phyloP scores from a whole-genome alignment of 2,113 vertebrate species.

The Hiodon alosoides region DNA sequence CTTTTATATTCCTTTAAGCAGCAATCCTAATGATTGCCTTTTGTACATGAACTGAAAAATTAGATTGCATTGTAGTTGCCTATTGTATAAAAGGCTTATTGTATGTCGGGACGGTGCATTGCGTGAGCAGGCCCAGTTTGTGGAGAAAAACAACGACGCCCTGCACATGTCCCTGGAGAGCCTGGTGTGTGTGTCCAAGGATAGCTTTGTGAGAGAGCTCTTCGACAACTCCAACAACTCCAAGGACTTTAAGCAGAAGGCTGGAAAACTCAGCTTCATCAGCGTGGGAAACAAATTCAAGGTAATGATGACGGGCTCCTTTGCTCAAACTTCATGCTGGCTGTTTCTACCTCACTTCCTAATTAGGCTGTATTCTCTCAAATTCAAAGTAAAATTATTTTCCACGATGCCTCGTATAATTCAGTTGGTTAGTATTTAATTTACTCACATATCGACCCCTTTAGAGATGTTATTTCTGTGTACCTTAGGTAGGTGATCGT shows the following conservation, averaged over 20 bases:
- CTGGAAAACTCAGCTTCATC: constrained; percentile 95
- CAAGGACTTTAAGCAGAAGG: constrained; percentile 92
- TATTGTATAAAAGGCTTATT: background rate
- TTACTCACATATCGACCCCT: too few relatives aligned
- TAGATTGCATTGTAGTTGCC: too few relatives aligned
- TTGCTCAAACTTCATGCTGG: background rate
- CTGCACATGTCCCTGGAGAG: constrained; percentile 96
- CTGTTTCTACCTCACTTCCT: too few relatives aligned
- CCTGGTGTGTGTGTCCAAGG: constrained; percentile 92
- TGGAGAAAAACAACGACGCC: constrained; percentile 98
- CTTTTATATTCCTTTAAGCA: too few relatives aligned
- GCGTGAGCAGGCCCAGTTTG: constrained; percentile 82
- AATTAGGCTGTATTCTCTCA: too few relatives aligned
- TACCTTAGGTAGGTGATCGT: background rate
- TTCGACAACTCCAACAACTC: constrained; percentile 86
- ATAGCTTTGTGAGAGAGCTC: constrained; percentile 87
- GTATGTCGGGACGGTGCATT: background rate
- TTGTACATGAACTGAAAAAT: too few relatives aligned
- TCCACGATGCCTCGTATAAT: too few relatives aligned
- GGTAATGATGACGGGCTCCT: constrained; percentile 60
- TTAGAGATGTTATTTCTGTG: too few relatives aligned
- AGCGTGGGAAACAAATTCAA: constrained; percentile 99
- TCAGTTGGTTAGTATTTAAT: too few relatives aligned
- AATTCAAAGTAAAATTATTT: too few relatives aligned
- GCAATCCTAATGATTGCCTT: too few relatives aligned